Evolutionary conservation across 2,113 vertebrate species (phyloP).

Genomic region (Apistogramma diplotaenia): DNA sequence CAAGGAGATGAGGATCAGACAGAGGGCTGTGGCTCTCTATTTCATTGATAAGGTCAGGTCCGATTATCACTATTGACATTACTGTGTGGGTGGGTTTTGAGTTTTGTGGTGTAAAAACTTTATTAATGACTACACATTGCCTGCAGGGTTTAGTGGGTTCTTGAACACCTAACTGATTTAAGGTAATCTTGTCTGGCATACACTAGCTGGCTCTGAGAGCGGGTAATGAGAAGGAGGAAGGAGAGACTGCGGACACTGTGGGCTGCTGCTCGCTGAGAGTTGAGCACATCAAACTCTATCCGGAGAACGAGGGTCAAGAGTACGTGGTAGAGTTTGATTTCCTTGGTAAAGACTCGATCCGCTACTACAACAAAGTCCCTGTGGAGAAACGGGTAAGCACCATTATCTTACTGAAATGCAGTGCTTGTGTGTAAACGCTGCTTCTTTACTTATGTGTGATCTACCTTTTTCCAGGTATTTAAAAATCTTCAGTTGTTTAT

Average conservation of each 20-base stretch:
- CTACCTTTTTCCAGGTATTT: conserved; percentile 82
- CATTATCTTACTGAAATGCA: background rate
- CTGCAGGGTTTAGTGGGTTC: background rate
- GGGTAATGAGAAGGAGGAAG: conserved; percentile 98
- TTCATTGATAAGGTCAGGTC: conserved; percentile 93
- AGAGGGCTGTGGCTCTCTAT: conserved; percentile 94
- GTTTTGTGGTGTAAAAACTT: background rate
- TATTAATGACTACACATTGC: background rate
- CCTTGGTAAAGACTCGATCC: conserved; percentile 96
- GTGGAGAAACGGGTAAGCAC: conserved; percentile 94
- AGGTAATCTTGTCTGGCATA: background rate
- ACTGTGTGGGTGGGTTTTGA: background rate
- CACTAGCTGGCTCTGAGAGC: conserved; percentile 94
- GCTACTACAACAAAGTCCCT: conserved; percentile 98
- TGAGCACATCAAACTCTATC: conserved; percentile 91
- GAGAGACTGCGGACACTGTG: conserved; percentile 95
- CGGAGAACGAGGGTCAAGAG: conserved; percentile 92
- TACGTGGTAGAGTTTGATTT: conserved; percentile 97
- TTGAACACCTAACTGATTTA: background rate
- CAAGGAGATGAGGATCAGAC: conserved; percentile 96
- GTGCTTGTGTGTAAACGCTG: background rate
- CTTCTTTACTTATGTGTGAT: background rate
- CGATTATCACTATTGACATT: background rate
- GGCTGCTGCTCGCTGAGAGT: conserved; percentile 96
- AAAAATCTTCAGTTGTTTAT: conserved; percentile 98